Percentiles rank a stretch among this genome's conserved stretches.
These are phyloP conservation scores for Lutraria rhynchaena DNA, from an alignment of 1,140 invertebrate genomes.

Conservation along the genomic window DNA sequence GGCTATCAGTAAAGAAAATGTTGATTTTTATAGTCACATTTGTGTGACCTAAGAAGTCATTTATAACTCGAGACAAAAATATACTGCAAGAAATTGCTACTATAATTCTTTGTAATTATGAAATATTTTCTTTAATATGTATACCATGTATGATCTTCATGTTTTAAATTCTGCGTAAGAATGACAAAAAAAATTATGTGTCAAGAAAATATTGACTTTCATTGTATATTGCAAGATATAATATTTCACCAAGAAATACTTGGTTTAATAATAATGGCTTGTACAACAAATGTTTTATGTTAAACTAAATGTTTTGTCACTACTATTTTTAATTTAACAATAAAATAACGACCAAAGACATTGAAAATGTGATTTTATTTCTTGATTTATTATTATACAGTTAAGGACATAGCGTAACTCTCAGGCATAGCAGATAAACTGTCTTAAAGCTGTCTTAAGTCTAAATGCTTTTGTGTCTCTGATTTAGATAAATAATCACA, in stretches of 20 bases:
- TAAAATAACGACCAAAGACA: neutral
- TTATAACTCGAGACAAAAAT: constrained; percentile 5
- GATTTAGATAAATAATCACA: constrained; percentile 21
- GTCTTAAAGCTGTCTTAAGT: neutral
- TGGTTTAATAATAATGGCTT: too few species aligned
- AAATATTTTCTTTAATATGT: too few species aligned
- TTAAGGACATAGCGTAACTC: constrained; percentile 10
- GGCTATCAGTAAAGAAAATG: constrained; percentile 2
- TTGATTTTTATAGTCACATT: constrained; percentile 14
- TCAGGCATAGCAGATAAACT: neutral
- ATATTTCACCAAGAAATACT: too few species aligned
- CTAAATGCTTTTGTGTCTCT: constrained; percentile 4
- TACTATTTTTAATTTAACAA: neutral
- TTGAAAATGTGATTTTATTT: neutral
- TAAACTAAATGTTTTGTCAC: neutral
- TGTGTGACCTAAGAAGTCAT: constrained; percentile 10
- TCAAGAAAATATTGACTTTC: too few species aligned
- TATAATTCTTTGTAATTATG: too few species aligned
- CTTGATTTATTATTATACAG: neutral
- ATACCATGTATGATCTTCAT: too few species aligned
- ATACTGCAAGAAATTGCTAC: neutral
- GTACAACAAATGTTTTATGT: too few species aligned
- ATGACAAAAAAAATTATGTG: too few species aligned
- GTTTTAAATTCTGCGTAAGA: too few species aligned
- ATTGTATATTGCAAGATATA: too few species aligned